Evolutionary conservation across 2,113 vertebrate species (phyloP).

Genomic region (Hystrix cristata): DNA sequence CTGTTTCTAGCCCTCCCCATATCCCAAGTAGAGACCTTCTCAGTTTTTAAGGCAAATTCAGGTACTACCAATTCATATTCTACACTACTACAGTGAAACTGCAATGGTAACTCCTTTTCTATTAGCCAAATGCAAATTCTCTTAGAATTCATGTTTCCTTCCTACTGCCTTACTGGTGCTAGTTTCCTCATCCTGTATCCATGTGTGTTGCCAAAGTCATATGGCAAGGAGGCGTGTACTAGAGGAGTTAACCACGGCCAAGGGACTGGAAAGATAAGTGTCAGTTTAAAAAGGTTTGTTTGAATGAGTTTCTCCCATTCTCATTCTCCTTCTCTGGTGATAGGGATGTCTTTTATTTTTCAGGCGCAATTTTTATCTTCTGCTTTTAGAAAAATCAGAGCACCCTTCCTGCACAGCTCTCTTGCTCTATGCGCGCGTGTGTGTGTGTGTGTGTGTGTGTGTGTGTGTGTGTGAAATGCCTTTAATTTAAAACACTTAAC

Average conservation of each 20-base stretch:
- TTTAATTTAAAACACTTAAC: background rate
- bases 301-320: background rate
- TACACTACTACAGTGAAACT: background rate
- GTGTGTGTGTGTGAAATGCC: background rate
- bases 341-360: background rate
- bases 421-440: background rate
- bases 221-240: accelerated
- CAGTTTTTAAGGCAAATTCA: background rate
- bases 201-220: background rate
- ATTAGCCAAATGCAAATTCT: background rate
- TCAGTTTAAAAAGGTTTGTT: background rate
- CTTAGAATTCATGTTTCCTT: background rate
- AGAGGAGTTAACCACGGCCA: too few species aligned
- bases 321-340: background rate
- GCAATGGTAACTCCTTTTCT: background rate
- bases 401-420: background rate
- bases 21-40: background rate
- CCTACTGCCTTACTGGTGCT: background rate
- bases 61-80: background rate
- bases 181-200: background rate
- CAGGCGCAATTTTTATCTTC: background rate
- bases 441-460: background rate
- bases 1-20: background rate
- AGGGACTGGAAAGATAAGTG: background rate
- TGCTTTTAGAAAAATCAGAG: background rate